Conservation (phyloP, 2,113 vertebrate species). For the Callopanchax toddi region DNA sequence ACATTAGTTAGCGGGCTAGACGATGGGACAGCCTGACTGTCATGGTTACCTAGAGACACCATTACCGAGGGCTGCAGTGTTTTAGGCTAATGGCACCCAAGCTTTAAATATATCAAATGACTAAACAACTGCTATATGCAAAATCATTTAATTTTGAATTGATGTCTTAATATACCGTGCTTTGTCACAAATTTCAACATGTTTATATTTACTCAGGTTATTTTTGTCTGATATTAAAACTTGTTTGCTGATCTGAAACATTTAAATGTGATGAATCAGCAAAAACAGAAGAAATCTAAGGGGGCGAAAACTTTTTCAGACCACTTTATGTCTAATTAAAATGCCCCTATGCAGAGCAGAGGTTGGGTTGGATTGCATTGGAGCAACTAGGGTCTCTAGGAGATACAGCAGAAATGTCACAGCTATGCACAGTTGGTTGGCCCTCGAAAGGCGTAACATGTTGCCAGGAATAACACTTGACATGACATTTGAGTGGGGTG, state of each 20-base stretch:
- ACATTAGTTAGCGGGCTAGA: conserved; percentile 31
- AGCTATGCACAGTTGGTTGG: conserved; percentile 55
- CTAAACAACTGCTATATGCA: conserved; percentile 5
- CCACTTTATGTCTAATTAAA: no score
- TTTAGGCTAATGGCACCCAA: conserved; percentile 47
- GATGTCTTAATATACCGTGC: no score
- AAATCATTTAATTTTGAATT: no score
- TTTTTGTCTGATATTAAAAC: no score
- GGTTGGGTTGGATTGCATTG: no score
- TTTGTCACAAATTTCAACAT: no score
- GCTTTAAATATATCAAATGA: conserved; percentile 39
- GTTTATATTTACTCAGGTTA: no score
- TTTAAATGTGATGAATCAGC: no score
- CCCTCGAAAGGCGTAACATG: conserved; percentile 41
- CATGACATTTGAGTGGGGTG: conserved; percentile 22
- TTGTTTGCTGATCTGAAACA: no score
- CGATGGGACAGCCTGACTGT: conserved; percentile 31
- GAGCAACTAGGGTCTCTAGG: conserved; percentile 19
- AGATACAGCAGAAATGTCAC: conserved; percentile 61
- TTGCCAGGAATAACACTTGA: conserved; percentile 26
- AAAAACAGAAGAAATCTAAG: no score
- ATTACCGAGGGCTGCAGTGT: conserved; percentile 20
- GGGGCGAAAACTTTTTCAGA: no score
- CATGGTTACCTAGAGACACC: conserved; percentile 45
- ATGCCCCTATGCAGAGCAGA: neutral